These are phyloP conservation scores for Coptodon bakossiorum DNA, from an alignment of 2,113 vertebrate genomes.

Conservation along the genomic window DNA sequence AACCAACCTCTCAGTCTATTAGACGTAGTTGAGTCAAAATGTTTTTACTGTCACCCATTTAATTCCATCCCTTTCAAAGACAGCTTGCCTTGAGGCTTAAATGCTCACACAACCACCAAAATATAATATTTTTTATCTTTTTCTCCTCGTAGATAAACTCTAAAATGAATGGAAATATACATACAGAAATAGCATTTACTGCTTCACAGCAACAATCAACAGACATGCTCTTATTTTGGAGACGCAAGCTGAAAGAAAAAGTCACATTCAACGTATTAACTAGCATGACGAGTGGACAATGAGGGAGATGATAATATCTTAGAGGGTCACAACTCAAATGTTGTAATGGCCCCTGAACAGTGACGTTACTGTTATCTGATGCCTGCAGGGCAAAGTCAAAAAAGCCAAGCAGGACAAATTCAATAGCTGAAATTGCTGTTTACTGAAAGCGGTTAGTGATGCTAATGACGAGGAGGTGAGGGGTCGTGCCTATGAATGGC, in stretches of 20 bases:
- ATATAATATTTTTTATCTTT: neutral
- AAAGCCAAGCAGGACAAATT: conserved; percentile 44
- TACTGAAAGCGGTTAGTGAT: conserved; percentile 35
- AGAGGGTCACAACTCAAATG: conserved; percentile 20
- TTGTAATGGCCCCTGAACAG: conserved; percentile 15
- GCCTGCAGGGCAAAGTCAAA: conserved; percentile 34
- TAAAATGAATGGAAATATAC: neutral
- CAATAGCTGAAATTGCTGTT: conserved; percentile 23
- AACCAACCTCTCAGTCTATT: neutral
- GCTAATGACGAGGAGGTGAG: neutral
- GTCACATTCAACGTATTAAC: conserved; percentile 21
- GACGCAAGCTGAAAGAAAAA: neutral
- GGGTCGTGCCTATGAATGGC: neutral
- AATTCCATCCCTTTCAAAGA: neutral
- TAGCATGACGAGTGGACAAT: conserved; percentile 31
- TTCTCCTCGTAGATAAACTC: neutral
- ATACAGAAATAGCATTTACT: neutral
- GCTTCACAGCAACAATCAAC: neutral
- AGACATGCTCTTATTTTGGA: conserved; percentile 1
- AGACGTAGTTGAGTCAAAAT: neutral
- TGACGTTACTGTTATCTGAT: conserved; percentile 8
- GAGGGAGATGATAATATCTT: neutral
- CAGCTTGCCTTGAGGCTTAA: neutral
- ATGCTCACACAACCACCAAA: neutral
- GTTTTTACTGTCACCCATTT: neutral